Base-by-base conservation (phyloP, 2,888 invertebrate genomes). In the Disparrhopalites patrizii region DNA sequence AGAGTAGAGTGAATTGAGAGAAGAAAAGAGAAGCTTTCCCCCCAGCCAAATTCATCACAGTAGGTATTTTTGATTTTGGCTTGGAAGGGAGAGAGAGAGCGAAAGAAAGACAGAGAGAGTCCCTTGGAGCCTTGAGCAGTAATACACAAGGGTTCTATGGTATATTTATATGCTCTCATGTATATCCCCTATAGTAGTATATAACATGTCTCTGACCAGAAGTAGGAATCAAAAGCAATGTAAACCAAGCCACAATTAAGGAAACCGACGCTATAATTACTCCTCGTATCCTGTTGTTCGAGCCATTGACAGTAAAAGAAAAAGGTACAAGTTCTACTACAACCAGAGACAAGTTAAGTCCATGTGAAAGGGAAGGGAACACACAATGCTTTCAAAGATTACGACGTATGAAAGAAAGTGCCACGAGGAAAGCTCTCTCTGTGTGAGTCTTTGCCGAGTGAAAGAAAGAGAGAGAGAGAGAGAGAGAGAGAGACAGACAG, bases 261-360 rank as follows among this genome's bases (percentile, higher is more conserved):
- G 74, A 74, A 70, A 74, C 71, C 73, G 73, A 73, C 72, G 71
- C 72, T 72, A 68, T 69, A 74, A 74, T 74, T 74, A 74, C 58
- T 56, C 40, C 43, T 43, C 27, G 55, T 31, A 56, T 55, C 64
- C 64, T 64, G 57, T 58, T 58, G 58, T 58, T 36, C 28, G n/a
- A 25, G 27, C 47, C 38, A 43, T 55, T 54, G 31, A 33, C 23
- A 30, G n/a, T 18, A 40, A 50, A 55, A 47, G 36, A 38, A 47
- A 51, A 58, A 40, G 57, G 62, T 65, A 61, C 68, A 51, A 51
- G 58, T 64, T 36, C 60, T 52, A n/a, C n/a, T n/a, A n/a, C n/a
- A n/a, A n/a, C n/a, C n/a, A 52, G 47, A 51, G 58, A 57, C 63
- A 62, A 68, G 67, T 65, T 64, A 56, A 62, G 55, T 33, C 38